Evolutionary conservation across 2,888 invertebrate species (phyloP), one percentile per base, ranked within the genome.

Genomic region (Metalampra italica): DNA sequence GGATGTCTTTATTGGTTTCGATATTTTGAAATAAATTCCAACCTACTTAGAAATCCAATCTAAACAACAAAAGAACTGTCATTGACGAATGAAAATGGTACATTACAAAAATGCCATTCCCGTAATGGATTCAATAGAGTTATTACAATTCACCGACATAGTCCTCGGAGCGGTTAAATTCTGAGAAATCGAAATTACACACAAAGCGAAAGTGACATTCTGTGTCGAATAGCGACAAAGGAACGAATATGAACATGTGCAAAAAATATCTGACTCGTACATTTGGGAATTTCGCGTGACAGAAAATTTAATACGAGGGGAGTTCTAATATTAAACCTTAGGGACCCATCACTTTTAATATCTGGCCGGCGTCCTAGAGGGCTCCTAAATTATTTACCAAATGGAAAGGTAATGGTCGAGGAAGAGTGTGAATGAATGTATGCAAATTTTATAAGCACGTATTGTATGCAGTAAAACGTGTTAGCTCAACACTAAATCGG

Each of bases 271-370:
- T 81, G 77, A 75, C 81, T 78, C 82, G 82, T 88, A 82, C 88
- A 86, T 88, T 87, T 86, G 88, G 89, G 89, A 89, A 87, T 88
- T 86, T 82, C 82, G 80, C 86, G 86, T 86, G 88, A 85, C 87
- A 86, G 79, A 86, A 83, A 87, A 88, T 89, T 88, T 88, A 87
- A 89, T 88, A 83, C 86, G 80, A 82, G 87, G 89, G 89, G 87
- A 81, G 85, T 86, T 36, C 83, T 82, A 83, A 87, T 88, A 89
- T 88, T 88, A 88, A 88, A 83, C 88, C 88, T 85, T 68, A 69
- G 88, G 88, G 89, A 89, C 79, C 84, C 88, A 89, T 89, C 88
- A 88, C 85, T 89, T 89, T 89, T 89, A 89, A 89, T 89, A 89
- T 88, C 81, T 87, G 83, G 82, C 80, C 78, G 79, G 65, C 69